Percentiles rank a stretch among this genome's conserved stretches.
phyloP scores from a whole-genome alignment of 2,888 invertebrate genomes.

The Amorpha juglandis region DNA sequence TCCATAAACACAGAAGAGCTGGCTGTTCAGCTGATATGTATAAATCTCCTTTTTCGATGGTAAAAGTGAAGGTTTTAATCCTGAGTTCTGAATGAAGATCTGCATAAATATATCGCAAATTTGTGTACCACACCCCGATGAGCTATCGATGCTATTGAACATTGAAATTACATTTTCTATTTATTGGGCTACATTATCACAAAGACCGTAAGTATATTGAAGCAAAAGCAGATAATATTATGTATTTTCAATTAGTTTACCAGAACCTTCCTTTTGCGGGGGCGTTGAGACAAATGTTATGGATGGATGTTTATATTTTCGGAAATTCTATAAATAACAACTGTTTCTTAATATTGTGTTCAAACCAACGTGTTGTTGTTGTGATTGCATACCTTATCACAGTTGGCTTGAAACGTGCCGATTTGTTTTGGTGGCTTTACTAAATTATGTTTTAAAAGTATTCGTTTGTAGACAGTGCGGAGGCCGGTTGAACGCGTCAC shows the following conservation, averaged over 20 bases:
- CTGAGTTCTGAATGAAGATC: no score
- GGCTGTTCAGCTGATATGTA: not conserved
- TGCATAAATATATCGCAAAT: no score
- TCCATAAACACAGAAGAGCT: conserved; percentile 2
- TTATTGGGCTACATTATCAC: no score
- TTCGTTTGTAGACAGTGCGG: conserved; percentile 30
- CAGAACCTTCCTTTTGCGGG: not conserved
- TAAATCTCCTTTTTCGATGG: no score
- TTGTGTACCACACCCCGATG: no score
- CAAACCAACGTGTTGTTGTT: not conserved
- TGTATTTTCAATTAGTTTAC: no score
- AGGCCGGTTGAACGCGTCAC: conserved; percentile 44
- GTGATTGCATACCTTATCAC: not conserved
- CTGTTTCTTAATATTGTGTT: conserved; percentile 12
- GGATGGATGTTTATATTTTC: conserved; percentile 2
- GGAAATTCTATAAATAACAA: conserved; percentile 5
- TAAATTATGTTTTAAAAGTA: conserved; percentile 32
- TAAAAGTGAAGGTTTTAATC: no score
- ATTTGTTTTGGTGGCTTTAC: conserved; percentile 7
- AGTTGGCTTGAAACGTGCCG: not conserved
- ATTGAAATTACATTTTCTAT: no score
- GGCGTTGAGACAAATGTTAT: not conserved
- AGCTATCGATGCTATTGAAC: no score
- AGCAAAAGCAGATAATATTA: no score
- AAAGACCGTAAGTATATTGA: no score